Conservation (phyloP, 2,888 invertebrate genomes). For the Baronia brevicornis region DNA sequence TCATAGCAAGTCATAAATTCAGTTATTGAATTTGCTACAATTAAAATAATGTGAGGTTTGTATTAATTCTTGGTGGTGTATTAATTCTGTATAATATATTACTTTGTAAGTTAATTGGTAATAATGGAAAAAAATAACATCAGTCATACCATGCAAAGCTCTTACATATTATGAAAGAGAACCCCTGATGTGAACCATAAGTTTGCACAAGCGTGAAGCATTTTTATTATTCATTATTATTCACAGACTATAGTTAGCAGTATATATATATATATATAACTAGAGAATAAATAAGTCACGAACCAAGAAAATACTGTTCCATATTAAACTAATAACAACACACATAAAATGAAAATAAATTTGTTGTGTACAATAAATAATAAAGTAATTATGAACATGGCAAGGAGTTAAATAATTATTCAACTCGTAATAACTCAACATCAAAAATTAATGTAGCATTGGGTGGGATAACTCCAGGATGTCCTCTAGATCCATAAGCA, state of each 20-base stretch:
- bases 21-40: too few species aligned
- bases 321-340: neutral
- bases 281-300: conserved; percentile 16
- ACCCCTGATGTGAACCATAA: too few species aligned
- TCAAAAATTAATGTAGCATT: conserved; percentile 96
- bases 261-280: conserved; percentile 14
- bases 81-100: too few species aligned
- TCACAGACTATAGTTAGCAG: conserved; percentile 1
- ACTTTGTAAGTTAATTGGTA: too few species aligned
- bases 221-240: neutral
- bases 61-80: too few species aligned
- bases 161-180: too few species aligned
- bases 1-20: too few species aligned
- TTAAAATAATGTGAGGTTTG: too few species aligned
- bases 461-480: conserved; percentile 95
- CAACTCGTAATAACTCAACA: conserved; percentile 93
- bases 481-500: conserved; percentile 94
- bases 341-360: conserved; percentile 2
- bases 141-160: too few species aligned
- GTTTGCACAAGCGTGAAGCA: too few species aligned
- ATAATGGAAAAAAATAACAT: too few species aligned
- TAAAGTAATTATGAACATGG: conserved; percentile 7
- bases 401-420: conserved; percentile 58
- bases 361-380: conserved; percentile 9
- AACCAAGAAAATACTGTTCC: conserved; percentile 18